A percentile compares a stretch with the other conserved stretches of the same genome.
These are phyloP conservation scores for Drosophila guanche DNA, from an alignment of 1,140 invertebrate genomes.

Conservation along the genomic window DNA sequence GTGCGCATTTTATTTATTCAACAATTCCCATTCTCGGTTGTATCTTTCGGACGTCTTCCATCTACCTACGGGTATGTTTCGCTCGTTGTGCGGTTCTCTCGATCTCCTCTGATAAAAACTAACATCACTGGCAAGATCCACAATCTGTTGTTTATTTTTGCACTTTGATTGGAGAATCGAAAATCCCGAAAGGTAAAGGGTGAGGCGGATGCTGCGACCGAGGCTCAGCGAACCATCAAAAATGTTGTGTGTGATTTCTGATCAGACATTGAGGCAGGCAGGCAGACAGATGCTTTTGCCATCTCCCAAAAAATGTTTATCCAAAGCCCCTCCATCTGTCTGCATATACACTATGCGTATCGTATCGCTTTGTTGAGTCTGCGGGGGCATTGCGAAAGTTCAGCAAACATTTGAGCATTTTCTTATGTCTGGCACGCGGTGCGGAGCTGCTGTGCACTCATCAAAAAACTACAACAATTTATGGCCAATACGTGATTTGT, in stretches of 20 bases:
- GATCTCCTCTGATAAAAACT: slow-evolving; percentile 43
- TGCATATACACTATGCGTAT: background rate
- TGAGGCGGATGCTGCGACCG: slow-evolving; percentile 6
- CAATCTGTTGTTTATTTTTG: slow-evolving; percentile 73
- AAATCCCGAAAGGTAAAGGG: slow-evolving; percentile 5
- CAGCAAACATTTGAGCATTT: slow-evolving; percentile 46
- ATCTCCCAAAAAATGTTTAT: slow-evolving; percentile 53
- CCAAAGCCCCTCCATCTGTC: slow-evolving; percentile 11
- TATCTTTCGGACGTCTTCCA: slow-evolving; percentile 13
- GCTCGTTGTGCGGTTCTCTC: slow-evolving; percentile 8
- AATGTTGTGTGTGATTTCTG: slow-evolving; percentile 29
- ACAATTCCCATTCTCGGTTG: slow-evolving; percentile 41
- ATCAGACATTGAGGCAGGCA: slow-evolving; percentile 65
- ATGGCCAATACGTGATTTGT: slow-evolving; percentile 44
- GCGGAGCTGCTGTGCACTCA: background rate
- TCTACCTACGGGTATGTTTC: slow-evolving; percentile 3
- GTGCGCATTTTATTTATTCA: slow-evolving; percentile 63
- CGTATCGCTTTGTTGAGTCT: slow-evolving; percentile 34
- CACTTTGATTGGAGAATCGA: slow-evolving; percentile 61
- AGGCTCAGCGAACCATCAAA: slow-evolving; percentile 27
- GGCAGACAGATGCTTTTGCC: slow-evolving; percentile 54
- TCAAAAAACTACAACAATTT: slow-evolving; percentile 34
- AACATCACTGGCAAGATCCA: slow-evolving; percentile 22
- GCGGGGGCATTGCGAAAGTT: slow-evolving; percentile 50
- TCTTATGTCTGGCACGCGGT: slow-evolving; percentile 48